A percentile compares a stretch with the other conserved stretches of the same genome.
These are phyloP conservation scores for Actinia equina DNA, from an alignment of 64 coral and sea anemone species.

Conservation along the genomic window DNA sequence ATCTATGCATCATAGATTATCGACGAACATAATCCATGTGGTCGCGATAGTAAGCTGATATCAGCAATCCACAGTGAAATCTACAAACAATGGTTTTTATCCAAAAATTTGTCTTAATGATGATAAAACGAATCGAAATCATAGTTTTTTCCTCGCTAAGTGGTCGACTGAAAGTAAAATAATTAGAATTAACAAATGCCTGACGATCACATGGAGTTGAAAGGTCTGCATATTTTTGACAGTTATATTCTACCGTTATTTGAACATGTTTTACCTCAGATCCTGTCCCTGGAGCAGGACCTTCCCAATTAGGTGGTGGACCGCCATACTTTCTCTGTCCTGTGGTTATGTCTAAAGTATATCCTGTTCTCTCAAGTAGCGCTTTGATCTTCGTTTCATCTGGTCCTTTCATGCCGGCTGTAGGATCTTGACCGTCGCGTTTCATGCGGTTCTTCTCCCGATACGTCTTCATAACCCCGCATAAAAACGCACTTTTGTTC, in stretches of 20 bases:
- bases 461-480: constrained; percentile 97
- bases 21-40: too few species aligned
- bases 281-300: constrained; percentile 74
- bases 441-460: constrained; percentile 75
- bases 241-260: neutral
- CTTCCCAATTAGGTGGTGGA: constrained; percentile 88
- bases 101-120: neutral
- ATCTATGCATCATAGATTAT: too few species aligned
- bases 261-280: constrained; percentile 43
- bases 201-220: neutral
- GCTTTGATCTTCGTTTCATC: constrained; percentile 88
- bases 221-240: neutral
- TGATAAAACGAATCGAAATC: neutral
- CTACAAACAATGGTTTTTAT: neutral
- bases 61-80: neutral
- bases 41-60: neutral
- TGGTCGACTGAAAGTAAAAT: neutral
- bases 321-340: constrained; percentile 98
- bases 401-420: constrained; percentile 51
- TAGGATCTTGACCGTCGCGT: constrained; percentile 24
- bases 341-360: constrained; percentile 91
- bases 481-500: constrained; percentile 99
- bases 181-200: neutral
- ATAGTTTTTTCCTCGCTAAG: neutral
- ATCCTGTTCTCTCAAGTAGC: constrained; percentile 90